Evolutionary conservation across 2,888 invertebrate genomes (phyloP), one percentile per base, ranked within the genome.

Genomic region (Eilema sororculum): DNA sequence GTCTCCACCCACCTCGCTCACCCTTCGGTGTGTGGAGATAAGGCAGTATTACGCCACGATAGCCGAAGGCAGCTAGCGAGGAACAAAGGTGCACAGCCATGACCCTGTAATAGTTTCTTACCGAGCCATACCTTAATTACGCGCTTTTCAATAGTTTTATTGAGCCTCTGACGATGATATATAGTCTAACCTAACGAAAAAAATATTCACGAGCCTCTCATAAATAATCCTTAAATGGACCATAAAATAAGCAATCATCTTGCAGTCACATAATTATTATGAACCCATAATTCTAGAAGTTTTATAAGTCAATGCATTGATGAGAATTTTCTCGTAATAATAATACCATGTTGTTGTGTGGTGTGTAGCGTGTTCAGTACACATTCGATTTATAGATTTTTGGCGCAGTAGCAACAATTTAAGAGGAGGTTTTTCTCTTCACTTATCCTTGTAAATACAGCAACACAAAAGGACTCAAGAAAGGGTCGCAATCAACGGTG

Each of bases 61-160:
- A 76, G 85, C 84, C 84, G 78, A 81, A 83, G 85, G 86, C 80
- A 80, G 78, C 79, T 78, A 60, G 72, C 76, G 79, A 76, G 78
- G 83, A 85, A 85, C 82, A 85, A 85, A 86, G 80, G 80, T 82
- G 70, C 70, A 69, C 68, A 76, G 60, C 85, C 84, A 79, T 86
- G 89, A 86, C 87, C 87, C 76, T 85, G 78, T 82, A 79, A 78
- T 77, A 75, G 73, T 75, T 75, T 73, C 68, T 24, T 60, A 37
- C 72, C 52, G 76, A 79, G 78, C 67, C 70, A 78, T 69, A 59
- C 77, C 80, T 86, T 86, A 83, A 86, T 87, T 78, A 83, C 71
- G 63, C 4, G 71, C 73, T 73, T 78, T 80, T 79, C 80, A 76
- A 41, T 9, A 22, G 1, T 28, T 46, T 63, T 28, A 64, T 52